Evolutionary conservation across 2,888 invertebrate genomes (phyloP).

Genomic region (Laspeyria flexula): DNA sequence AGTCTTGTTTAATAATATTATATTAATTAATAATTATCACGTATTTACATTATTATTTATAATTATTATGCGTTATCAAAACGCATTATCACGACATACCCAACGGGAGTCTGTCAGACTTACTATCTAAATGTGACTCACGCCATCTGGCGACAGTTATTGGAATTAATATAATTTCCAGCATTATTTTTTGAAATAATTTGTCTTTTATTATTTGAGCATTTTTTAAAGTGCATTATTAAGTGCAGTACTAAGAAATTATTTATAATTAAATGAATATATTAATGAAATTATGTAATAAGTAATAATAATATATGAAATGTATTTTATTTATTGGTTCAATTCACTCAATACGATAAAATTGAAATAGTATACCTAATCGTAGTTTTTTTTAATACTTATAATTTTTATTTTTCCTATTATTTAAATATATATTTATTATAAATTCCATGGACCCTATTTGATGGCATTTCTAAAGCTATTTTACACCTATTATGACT

Average conservation of each 20-base stretch:
- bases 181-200: not conserved
- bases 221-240: no score
- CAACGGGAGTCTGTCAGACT: slow-evolving; percentile 14
- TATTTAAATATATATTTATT: slow-evolving; percentile 11
- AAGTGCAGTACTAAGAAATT: no score
- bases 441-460: no score
- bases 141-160: slow-evolving; percentile 23
- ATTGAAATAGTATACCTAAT: no score
- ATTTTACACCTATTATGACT: not conserved
- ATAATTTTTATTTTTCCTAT: slow-evolving; percentile 7
- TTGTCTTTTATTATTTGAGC: not conserved
- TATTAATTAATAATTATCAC: slow-evolving; percentile 35
- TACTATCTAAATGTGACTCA: slow-evolving; percentile 12
- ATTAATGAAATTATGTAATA: no score
- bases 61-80: slow-evolving; percentile 20
- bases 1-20: slow-evolving; percentile 31
- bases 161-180: not conserved
- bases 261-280: not conserved
- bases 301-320: no score
- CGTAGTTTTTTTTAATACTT: no score
- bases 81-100: slow-evolving; percentile 24
- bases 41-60: slow-evolving; percentile 37
- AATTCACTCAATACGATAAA: no score
- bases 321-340: no score
- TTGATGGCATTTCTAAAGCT: no score